These are phyloP conservation scores for Agonopterix heracliana DNA, from an alignment of 2,888 invertebrate genomes.

Conservation along the genomic window DNA sequence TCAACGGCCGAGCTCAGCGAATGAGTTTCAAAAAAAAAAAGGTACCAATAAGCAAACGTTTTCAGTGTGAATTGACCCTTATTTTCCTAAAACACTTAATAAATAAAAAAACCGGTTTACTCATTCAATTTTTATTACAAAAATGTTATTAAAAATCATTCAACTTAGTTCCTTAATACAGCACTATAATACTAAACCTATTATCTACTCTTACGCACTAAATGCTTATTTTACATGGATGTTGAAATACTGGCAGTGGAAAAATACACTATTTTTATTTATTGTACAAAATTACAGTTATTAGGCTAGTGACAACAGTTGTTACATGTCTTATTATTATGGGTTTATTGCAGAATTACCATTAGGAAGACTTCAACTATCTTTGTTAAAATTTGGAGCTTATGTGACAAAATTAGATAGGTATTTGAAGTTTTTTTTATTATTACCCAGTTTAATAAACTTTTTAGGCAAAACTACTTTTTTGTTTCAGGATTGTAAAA, in stretches of 20 bases:
- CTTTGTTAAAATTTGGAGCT: too few species aligned
- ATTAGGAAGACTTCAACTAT: too few species aligned
- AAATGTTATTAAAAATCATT: conserved; percentile 75
- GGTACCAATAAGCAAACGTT: too few species aligned
- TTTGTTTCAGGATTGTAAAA: not conserved
- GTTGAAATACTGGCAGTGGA: conserved; percentile 76
- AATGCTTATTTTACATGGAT: conserved; percentile 49
- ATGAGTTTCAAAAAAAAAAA: too few species aligned
- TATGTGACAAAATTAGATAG: too few species aligned
- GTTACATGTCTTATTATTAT: not conserved
- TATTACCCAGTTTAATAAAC: not conserved
- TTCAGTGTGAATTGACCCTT: too few species aligned
- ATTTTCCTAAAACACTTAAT: too few species aligned
- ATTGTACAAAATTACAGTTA: conserved; percentile 39
- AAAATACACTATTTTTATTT: conserved; percentile 50
- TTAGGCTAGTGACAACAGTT: not conserved
- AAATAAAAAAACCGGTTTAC: conserved; percentile 11
- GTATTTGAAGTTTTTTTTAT: too few species aligned
- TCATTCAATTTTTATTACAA: conserved; percentile 64
- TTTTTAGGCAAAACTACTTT: not conserved
- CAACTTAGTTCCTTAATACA: conserved; percentile 43
- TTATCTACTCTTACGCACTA: conserved; percentile 40
- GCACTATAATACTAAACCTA: conserved; percentile 39
- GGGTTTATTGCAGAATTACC: not conserved
- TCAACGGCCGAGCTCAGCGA: too few species aligned